Base-by-base conservation (phyloP, 2,113 vertebrate genomes). In the Ochotona curzoniae region DNA sequence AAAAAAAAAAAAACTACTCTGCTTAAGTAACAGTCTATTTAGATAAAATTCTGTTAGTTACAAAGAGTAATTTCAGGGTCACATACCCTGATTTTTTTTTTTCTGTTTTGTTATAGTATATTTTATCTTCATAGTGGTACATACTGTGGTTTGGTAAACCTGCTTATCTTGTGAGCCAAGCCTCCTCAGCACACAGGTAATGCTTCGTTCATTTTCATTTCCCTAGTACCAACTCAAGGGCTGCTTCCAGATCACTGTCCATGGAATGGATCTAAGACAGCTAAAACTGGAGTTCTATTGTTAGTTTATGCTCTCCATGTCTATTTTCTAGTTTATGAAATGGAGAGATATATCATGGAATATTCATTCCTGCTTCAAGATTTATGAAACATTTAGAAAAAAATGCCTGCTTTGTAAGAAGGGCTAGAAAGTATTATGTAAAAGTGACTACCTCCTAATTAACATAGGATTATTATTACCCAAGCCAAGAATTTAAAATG, bases 241-340 rank as follows among this genome's bases (percentile, higher is more conserved):
- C 83, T 89, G 8, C 17, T 87, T 2, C 38, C 78, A 32, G 25
- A 66, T 30, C 28, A 18, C 11, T 30, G 2, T 90, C 74, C 54
- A 64, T 35, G 49, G 25, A 47, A n/a, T 91, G 47, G 69, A 49
- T 5, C 7, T 74, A 51, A 51, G 67, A 1, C 3, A 75, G 26
- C 5, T 54, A 57, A 60, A 35, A 74, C 0, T 3, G 32, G 20
- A 81, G 10, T 28, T 60, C 87, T 51, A 80, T 15, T 90, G 10
- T 86, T 93, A 44, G 4, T 17, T 63, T 89, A 69, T 13, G 23
- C 2, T 79, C 5, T 85, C 32, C 80, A 4, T 83, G 54, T 12
- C n/a, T 92, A 81, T 20, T 90, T 86, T 93, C 35, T 71, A 14
- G 32, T 82, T 85, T 90, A 70, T 67, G 49, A 92, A 94, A 69